Percentiles rank a stretch among this genome's conserved stretches.
These are phyloP conservation scores for Deroptyus accipitrinus DNA, from an alignment of 2,113 vertebrate species.

Conservation along the genomic window DNA sequence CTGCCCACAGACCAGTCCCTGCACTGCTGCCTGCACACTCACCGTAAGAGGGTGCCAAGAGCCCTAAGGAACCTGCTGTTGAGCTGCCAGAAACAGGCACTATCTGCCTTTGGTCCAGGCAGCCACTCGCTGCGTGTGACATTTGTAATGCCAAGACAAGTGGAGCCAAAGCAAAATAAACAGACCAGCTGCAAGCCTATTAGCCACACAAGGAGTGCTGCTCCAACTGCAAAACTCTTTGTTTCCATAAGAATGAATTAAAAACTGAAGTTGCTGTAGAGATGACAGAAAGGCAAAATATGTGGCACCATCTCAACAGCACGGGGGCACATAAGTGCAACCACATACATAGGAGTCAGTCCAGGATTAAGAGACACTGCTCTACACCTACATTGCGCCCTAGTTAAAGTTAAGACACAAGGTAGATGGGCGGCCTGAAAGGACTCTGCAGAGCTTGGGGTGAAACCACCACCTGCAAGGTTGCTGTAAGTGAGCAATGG, in stretches of 20 bases:
- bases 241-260: neutral
- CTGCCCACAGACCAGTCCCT: neutral
- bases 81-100: neutral
- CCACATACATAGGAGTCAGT: accelerated
- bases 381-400: neutral
- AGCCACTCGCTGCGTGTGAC: neutral
- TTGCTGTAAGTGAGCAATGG: neutral
- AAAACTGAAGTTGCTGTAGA: neutral
- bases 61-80: neutral
- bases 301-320: neutral
- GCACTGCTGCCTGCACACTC: neutral
- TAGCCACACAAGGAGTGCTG: neutral
- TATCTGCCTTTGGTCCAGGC: neutral
- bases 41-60: neutral
- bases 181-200: neutral
- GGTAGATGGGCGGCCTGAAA: neutral
- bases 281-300: neutral
- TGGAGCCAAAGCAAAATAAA: neutral
- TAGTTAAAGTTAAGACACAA: neutral
- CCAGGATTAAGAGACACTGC: neutral
- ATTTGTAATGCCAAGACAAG: neutral
- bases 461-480: neutral
- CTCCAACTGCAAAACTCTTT: neutral
- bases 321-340: neutral
- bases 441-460: neutral